phyloP scores from a whole-genome alignment of 2,113 vertebrate species.

The Oxygymnocypris stewartii region DNA sequence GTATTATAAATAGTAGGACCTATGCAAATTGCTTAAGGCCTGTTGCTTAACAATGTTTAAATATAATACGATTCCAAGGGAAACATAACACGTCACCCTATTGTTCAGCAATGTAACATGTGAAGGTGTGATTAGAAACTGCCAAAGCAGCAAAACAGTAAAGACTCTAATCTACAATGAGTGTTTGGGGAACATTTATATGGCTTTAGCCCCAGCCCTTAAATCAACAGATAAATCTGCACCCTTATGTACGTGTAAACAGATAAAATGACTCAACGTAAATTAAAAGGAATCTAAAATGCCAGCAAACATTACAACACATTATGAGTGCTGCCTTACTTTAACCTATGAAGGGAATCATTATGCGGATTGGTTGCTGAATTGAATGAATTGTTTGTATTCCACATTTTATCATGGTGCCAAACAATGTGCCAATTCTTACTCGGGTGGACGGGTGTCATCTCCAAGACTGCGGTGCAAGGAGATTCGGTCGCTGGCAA shows the following conservation, averaged over 20 bases:
- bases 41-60: not conserved
- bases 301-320: slow-evolving; percentile 1
- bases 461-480: slow-evolving; percentile 89
- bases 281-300: not conserved
- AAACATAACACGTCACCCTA: not conserved
- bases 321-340: not conserved
- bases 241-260: slow-evolving; percentile 22
- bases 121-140: slow-evolving; percentile 19
- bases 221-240: slow-evolving; percentile 25
- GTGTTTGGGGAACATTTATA: slow-evolving; percentile 45
- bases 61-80: not conserved
- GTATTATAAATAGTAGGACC: not conserved
- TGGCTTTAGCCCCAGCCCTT: not conserved
- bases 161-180: slow-evolving; percentile 30
- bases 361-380: not conserved
- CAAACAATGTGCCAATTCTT: slow-evolving; percentile 64
- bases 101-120: not conserved
- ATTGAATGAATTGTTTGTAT: slow-evolving; percentile 26
- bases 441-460: slow-evolving; percentile 92
- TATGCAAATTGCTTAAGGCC: not conserved
- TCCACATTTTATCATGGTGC: not conserved
- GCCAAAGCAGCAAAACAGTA: not conserved
- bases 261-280: not conserved
- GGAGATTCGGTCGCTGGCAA: slow-evolving; percentile 92
- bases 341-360: not conserved